Evolutionary conservation across 1,140 invertebrate species (phyloP), one percentile per base, ranked within the genome.

Genomic region (Phthorimaea operculella): DNA sequence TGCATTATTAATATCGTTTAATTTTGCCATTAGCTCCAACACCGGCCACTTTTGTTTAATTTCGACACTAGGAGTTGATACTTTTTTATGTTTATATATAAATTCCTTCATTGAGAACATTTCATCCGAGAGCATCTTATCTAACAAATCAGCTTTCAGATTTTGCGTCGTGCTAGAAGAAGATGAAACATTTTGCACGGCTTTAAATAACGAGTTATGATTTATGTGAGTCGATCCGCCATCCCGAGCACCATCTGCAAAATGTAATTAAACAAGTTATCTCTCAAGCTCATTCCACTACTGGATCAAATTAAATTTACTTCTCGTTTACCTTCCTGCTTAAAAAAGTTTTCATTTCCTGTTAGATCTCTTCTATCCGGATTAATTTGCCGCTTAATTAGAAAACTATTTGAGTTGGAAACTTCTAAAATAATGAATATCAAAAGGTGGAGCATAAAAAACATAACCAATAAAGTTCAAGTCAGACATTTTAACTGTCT

Each of bases 91-190:
- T 51, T 70, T 63, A 53, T 69, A 54, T 44, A 76, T 63, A 53
- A 70, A 62, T 60, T 72, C 66, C 55, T 81, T 74, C 45, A 79
- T 73, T 15, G 66, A 72, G 17, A 79, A 49, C 66, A 83, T 76
- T 64, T 80, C 76, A 51, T 80, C 72, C 3, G 72, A 76, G 16
- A 81, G 54, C 72, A 77, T 80, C 70, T 74, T 79, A 49, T 79
- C 76, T 50, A 80, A 79, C 9, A 76, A 57, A 54, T 80, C 77
- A 5, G 57, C 66, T 58, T 76, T 75, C 52, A 79, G 72, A 64
- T 83, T 71, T 45, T 55, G 34, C 11, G 17, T 55, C 42, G 44
- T 55, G 12, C 45, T 66, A 45, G 47, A 57, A 17, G 60, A 61
- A 12, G 47, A 57, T 17, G 60, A 61, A 12, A 62, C 51, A 45